Evolutionary conservation across 2,797 vertebrate species (phyloP).

Genomic region (Amblyopsis hoosieri): DNA sequence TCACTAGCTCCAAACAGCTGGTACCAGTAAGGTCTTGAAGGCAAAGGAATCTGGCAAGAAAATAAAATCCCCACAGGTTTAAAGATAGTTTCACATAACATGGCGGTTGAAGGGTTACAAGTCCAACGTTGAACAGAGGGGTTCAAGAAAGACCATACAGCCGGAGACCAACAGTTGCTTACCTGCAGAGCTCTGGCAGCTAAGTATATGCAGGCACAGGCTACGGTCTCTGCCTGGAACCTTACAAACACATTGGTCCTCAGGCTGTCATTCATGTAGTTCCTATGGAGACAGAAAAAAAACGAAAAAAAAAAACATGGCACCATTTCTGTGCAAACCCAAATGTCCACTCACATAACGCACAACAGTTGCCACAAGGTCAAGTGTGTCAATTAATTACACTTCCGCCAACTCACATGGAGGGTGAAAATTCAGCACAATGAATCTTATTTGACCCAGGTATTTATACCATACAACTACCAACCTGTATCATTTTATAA

Average conservation of each 20-base stretch:
- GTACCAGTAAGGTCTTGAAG: constrained; percentile 94
- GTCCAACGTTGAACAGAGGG: not conserved
- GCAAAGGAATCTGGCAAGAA: constrained; percentile 85
- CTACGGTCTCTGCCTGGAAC: constrained; percentile 97
- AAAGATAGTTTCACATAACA: not conserved
- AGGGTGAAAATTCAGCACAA: no score
- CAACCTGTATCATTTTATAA: no score
- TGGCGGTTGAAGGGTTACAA: not conserved
- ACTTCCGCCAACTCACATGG: no score
- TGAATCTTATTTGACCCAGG: no score
- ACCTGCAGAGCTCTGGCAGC: constrained; percentile 96
- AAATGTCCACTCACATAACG: not conserved
- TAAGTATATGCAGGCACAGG: constrained; percentile 98
- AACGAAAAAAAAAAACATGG: no score
- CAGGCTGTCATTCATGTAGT: constrained; percentile 99
- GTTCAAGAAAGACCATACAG: not conserved
- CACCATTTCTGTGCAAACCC: no score
- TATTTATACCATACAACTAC: no score
- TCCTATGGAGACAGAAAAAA: constrained; percentile 76
- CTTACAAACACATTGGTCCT: constrained; percentile 98
- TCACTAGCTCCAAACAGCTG: constrained; percentile 92
- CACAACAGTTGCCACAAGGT: not conserved
- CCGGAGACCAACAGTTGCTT: constrained; percentile 6
- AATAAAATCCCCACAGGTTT: no score
- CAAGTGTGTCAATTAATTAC: no score